Evolutionary conservation across 2,113 vertebrate genomes (phyloP), one percentile per base, ranked within the genome.

Genomic region (Telmatochromis bifrenatus): DNA sequence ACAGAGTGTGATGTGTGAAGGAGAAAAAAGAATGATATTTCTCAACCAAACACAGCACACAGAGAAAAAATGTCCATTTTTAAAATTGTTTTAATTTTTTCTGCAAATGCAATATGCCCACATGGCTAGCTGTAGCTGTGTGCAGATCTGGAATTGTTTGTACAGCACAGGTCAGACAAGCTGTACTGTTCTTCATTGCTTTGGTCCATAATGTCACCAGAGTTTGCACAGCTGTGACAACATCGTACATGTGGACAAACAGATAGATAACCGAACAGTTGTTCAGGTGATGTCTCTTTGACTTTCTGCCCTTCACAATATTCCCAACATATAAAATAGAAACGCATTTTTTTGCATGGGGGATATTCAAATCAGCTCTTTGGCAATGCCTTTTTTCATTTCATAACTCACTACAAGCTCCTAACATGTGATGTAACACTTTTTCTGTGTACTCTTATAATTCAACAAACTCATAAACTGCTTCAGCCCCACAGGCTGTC

Each of bases 141-240:
- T 77, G 33, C 81, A 87, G 80, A 51, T 85, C 31, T 84, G 77
- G 26, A 23, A 47, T 19, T 35, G 14, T 60, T 86, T 92, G 68
- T 47, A 54, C 51, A 83, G 73, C 9, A 42, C 73, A 80, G 39
- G 49, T 49, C 17, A 51, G 28, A 79, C 19, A 17, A 80, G 73
- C 68, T 35, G 13, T 75, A 79, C 80, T 42, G 11, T 65, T 51
- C 62, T 62, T 65, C n/a, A 51, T 21, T 68, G 82, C 68, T 73
- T 45, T 58, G 58, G 58, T 82, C 58, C 51, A 73, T 65, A 35
- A 60, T 84, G 84, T 84, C 53, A 81, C 21, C 55, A 84, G 54
- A 82, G 45, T 93, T 92, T 89, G 77, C 87, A 91, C 83, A 93
- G 89, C 84, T 81, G 84, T 65, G 84, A 82, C 70, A 89, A 80